Evolutionary conservation across 2,797 vertebrate genomes (phyloP), one percentile per base, ranked within the genome.

Genomic region (Lagocephalus sceleratus): DNA sequence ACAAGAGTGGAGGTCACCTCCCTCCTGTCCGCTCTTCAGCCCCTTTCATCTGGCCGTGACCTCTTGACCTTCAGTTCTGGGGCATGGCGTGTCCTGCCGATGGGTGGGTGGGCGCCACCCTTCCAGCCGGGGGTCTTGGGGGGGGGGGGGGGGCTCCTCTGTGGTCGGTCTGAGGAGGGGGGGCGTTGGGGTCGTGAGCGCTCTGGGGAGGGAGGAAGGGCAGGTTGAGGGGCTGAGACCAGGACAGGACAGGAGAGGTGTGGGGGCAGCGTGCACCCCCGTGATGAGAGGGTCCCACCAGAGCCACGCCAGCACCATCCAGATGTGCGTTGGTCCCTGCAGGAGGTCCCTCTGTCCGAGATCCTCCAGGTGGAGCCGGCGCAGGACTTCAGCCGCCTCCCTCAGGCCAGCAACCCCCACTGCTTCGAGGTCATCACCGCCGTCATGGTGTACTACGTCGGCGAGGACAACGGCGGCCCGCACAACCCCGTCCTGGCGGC

Each of bases 331-430:
- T 9, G 22, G 10, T 22, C 12, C 12, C 29, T 2, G 46, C 82
- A 97, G 95, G 94, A 96, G 91, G 94, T 97, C 82, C 95, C 95
- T 8, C 89, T 97, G 82, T 96, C 94, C 19, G 94, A 97, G 92
- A 95, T 97, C 88, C 92, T 97, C 20, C 93, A 93, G 78, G 90
- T 97, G 82, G 93, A 92, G 80, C 85, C 78, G 2, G 92, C 92
- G 5, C 89, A 84, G 83, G 92, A 95, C 87, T 89, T 94, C 58
- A 71, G 84, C 65, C 87, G 86, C 26, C 79, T 93, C 68, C 85
- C 92, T 11, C 89, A 88, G 81, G 92, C 91, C 76, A 92, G 93
- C 81, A 94, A 91, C 82, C 92, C 91, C 2, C 94, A 96, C 90
- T 96, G 93, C 88, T 96, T 96, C 80, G 92, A 95, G 91, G 92